Conservation (phyloP, 2,113 vertebrate genomes). For the Crotalus horridus region DNA sequence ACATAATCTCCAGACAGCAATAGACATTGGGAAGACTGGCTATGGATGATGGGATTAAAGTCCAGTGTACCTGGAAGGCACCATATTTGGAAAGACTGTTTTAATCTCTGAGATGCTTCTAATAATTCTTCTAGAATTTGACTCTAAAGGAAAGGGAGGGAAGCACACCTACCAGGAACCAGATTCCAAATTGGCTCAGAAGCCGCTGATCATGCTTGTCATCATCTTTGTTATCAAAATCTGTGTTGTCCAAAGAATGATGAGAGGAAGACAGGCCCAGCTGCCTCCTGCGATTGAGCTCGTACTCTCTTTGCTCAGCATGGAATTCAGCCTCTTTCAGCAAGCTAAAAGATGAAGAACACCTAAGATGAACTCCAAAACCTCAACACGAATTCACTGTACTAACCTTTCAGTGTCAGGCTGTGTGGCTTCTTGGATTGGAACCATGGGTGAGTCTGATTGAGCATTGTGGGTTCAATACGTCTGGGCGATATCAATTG, state of each 20-base stretch:
- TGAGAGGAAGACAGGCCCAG: slow-evolving; percentile 95
- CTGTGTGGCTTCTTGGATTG: not conserved
- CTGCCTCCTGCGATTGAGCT: slow-evolving; percentile 90
- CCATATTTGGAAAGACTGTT: not conserved
- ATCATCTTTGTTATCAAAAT: slow-evolving; percentile 98
- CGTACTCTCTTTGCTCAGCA: slow-evolving; percentile 92
- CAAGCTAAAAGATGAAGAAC: slow-evolving; percentile 71
- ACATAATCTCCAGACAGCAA: not conserved
- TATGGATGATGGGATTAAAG: not conserved
- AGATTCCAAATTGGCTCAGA: slow-evolving; percentile 98
- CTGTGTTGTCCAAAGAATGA: slow-evolving; percentile 94
- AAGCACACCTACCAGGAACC: slow-evolving; percentile 86
- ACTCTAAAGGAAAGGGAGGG: not conserved
- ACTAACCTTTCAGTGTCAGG: not conserved
- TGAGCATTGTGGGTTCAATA: not conserved
- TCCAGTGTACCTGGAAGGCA: not conserved
- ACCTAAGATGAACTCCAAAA: not conserved
- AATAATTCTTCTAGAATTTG: not conserved
- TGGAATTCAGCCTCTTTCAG: slow-evolving; percentile 98
- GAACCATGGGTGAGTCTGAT: not conserved
- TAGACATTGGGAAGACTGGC: not conserved
- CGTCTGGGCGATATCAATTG: not conserved
- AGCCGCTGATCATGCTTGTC: slow-evolving; percentile 97
- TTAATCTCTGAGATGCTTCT: not conserved
- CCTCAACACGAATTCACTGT: not conserved